A percentile compares a stretch with the other conserved stretches of the same genome.
Conservation (phyloP, 2,113 vertebrate species). For the Micromys minutus region DNA sequence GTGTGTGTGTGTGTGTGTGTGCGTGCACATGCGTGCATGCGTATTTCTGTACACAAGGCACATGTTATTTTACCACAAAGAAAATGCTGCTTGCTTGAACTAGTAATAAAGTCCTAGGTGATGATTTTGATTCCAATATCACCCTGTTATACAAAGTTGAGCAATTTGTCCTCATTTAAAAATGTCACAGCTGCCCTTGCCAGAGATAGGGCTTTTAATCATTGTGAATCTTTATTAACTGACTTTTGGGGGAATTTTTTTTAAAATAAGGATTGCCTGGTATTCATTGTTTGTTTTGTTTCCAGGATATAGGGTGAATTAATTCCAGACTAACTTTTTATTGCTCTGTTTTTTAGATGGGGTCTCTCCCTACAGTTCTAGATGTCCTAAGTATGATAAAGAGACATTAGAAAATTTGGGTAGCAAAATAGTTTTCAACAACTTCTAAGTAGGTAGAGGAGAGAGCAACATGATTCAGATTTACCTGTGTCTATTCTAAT, state of each 20-base stretch:
- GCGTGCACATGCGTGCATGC: background rate
- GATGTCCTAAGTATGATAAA: background rate
- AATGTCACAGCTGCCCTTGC: background rate
- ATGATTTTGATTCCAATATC: background rate
- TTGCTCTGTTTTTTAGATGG: background rate
- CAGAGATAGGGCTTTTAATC: background rate
- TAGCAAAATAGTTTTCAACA: background rate
- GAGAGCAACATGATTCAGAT: background rate
- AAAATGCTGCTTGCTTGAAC: background rate
- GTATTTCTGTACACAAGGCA: no score
- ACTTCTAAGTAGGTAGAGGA: background rate
- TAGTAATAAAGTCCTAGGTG: background rate
- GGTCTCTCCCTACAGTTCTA: background rate
- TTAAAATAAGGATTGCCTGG: background rate
- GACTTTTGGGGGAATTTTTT: background rate
- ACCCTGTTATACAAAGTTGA: background rate
- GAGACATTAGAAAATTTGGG: background rate
- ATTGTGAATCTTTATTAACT: background rate
- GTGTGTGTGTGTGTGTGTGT: background rate
- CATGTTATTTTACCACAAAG: background rate
- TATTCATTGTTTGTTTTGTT: background rate
- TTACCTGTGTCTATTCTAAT: background rate
- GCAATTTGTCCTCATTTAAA: background rate
- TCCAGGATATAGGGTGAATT: background rate
- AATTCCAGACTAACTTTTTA: background rate